Evolutionary conservation across 2,113 vertebrate genomes (phyloP).

Genomic region (Malurus elegans): DNA sequence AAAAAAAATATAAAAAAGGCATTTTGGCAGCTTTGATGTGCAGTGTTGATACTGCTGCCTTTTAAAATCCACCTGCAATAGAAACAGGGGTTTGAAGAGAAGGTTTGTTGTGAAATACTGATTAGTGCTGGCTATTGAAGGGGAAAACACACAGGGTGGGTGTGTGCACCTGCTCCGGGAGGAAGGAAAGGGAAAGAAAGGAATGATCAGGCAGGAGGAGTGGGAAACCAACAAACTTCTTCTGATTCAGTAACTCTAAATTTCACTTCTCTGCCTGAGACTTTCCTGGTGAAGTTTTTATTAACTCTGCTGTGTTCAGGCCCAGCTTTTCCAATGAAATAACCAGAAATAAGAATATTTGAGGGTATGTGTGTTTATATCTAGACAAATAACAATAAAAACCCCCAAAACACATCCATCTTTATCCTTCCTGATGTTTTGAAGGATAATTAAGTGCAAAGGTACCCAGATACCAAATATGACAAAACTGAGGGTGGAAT

Average conservation of each 20-base stretch:
- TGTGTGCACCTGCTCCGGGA: not conserved
- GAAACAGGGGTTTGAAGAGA: not conserved
- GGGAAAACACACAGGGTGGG: not conserved
- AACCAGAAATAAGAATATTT: not conserved
- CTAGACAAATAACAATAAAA: not conserved
- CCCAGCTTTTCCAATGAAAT: not conserved
- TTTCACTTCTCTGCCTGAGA: not conserved
- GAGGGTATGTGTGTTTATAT: not conserved
- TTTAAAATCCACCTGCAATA: not conserved
- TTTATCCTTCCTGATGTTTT: not conserved
- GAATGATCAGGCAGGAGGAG: not conserved
- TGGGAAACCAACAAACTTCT: not conserved
- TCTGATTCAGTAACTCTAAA: not conserved
- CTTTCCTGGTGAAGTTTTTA: not conserved
- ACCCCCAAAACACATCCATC: accelerated
- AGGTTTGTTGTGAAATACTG: not conserved
- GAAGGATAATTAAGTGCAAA: not conserved
- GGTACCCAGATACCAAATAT: not conserved
- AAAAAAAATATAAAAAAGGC: not conserved
- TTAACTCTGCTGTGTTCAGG: not conserved
- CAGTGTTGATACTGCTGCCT: not conserved
- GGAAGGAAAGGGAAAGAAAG: not conserved
- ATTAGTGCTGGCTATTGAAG: not conserved
- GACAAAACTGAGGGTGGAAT: not conserved
- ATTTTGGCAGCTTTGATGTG: not conserved